Evolutionary conservation across 2,113 vertebrate genomes (phyloP).

Genomic region (Morone chrysops): DNA sequence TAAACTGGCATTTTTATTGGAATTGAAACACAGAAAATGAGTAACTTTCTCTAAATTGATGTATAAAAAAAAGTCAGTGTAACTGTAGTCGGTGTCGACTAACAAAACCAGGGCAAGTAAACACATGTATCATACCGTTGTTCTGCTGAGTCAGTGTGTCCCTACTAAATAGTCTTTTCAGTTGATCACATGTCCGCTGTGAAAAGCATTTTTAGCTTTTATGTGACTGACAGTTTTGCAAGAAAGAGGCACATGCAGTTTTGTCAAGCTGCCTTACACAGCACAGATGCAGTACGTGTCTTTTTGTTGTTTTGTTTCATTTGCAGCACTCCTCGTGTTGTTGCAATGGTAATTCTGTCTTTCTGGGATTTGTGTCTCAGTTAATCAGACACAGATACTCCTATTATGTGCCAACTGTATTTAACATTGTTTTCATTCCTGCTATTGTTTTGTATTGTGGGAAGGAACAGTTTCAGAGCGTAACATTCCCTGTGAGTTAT

Average conservation of each 20-base stretch:
- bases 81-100: conserved; percentile 12
- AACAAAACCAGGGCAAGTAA: background rate
- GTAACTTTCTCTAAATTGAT: background rate
- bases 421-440: conserved; percentile 37
- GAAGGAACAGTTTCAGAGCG: conserved; percentile 30
- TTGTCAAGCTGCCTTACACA: conserved; percentile 72
- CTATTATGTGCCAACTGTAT: conserved; percentile 51
- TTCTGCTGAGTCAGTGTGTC: conserved; percentile 21
- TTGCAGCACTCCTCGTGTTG: conserved; percentile 22
- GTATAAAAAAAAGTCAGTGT: background rate
- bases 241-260: conserved; percentile 24
- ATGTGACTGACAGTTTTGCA: background rate
- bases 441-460: conserved; percentile 12
- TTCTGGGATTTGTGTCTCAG: conserved; percentile 38
- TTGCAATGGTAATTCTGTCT: conserved; percentile 9
- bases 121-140: background rate
- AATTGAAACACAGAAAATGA: background rate
- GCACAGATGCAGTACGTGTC: conserved; percentile 65
- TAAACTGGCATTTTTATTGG: background rate
- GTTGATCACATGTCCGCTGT: conserved; percentile 1
- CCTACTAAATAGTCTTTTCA: background rate
- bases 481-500: conserved; percentile 52
- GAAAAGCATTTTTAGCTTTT: background rate
- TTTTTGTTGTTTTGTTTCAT: conserved; percentile 19
- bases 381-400: conserved; percentile 22